These are phyloP conservation scores for Armadillidium nasatum DNA, from an alignment of 1,140 invertebrate species.

Conservation along the genomic window DNA sequence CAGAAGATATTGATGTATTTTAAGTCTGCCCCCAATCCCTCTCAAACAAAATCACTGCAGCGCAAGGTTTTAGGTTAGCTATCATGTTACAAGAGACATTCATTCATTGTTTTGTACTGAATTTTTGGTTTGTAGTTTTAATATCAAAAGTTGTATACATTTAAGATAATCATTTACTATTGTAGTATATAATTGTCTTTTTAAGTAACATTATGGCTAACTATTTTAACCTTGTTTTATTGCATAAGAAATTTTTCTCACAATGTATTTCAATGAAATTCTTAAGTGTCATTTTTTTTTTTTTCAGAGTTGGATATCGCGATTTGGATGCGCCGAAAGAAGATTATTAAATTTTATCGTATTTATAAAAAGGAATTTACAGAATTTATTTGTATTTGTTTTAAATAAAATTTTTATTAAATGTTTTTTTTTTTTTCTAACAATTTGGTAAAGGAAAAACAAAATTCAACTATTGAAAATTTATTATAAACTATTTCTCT, in stretches of 20 bases:
- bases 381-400: not conserved
- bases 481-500: not conserved
- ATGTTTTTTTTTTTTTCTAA: not conserved
- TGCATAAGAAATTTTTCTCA: not conserved
- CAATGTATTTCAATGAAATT: not conserved
- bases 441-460: not conserved
- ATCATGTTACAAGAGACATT: slow-evolving; percentile 34
- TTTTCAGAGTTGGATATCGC: slow-evolving; percentile 72
- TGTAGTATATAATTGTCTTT: not conserved
- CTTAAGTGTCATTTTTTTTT: slow-evolving; percentile 35
- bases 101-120: slow-evolving; percentile 21
- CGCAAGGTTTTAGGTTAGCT: slow-evolving; percentile 36
- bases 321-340: slow-evolving; percentile 86
- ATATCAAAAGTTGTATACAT: not conserved
- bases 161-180: not conserved
- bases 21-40: slow-evolving; percentile 48
- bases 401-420: not conserved
- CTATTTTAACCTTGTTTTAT: not conserved
- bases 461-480: too few relatives aligned
- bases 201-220: slow-evolving; percentile 14
- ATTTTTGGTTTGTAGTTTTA: not conserved
- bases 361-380: not conserved
- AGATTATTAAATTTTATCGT: slow-evolving; percentile 47
- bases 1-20: slow-evolving; percentile 65
- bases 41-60: slow-evolving; percentile 28